phyloP scores from a whole-genome alignment of 2,113 vertebrate genomes.

The Ctenodactylus gundi region DNA sequence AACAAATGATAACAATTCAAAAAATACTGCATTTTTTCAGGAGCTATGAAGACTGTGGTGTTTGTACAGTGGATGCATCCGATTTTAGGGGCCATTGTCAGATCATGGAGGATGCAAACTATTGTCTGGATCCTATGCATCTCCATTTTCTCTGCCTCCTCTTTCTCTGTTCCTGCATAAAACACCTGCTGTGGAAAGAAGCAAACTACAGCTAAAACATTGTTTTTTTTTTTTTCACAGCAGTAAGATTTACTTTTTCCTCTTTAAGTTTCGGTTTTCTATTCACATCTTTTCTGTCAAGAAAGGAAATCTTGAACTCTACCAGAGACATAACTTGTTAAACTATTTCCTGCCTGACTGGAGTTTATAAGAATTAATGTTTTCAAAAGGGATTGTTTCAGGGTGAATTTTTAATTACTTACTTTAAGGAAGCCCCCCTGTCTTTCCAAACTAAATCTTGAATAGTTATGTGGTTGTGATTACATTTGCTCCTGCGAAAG shows the following conservation, averaged over 20 bases:
- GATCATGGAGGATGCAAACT: not conserved
- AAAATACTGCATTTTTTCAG: not conserved
- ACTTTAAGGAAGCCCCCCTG: conserved; percentile 50
- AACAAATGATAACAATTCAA: not conserved
- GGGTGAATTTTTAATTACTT: conserved; percentile 26
- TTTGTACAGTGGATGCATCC: not conserved
- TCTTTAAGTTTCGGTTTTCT: conserved; percentile 29
- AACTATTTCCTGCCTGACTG: conserved; percentile 28
- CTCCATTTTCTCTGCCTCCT: not conserved
- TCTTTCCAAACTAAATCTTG: not conserved
- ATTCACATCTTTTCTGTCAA: conserved; percentile 28
- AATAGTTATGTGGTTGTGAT: not conserved
- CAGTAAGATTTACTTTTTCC: not conserved
- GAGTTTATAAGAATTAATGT: conserved; percentile 19
- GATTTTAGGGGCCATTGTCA: not conserved
- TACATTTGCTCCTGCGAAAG: not conserved
- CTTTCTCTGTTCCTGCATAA: conserved; percentile 22
- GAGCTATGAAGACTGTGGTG: not conserved
- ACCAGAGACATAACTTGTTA: not conserved
- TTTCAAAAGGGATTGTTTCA: conserved; percentile 37
- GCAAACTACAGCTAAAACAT: not conserved
- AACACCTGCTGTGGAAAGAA: conserved; percentile 2
- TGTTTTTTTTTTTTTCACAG: not conserved
- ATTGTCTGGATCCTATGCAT: not conserved
- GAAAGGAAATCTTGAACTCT: conserved; percentile 32